phyloP scores from a whole-genome alignment of 2,888 invertebrate genomes.

The Apantesis nais region DNA sequence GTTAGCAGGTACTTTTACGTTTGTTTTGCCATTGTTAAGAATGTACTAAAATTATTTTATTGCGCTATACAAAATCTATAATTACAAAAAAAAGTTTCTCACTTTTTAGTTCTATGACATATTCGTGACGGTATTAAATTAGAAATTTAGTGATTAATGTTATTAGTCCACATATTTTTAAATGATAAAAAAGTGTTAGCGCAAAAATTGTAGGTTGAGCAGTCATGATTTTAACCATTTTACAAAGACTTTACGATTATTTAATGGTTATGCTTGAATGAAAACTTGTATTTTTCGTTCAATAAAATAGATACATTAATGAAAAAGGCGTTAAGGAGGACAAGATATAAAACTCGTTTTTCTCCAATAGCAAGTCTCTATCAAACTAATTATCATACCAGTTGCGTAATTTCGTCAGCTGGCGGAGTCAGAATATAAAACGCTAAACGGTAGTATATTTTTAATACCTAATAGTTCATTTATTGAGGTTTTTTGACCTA shows the following conservation, averaged over 20 bases:
- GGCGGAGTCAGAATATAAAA: background rate
- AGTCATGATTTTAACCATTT: background rate
- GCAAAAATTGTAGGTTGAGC: background rate
- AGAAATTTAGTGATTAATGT: no score
- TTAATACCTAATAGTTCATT: background rate
- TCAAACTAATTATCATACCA: slow-evolving; percentile 1
- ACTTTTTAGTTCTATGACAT: background rate
- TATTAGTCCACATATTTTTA: no score
- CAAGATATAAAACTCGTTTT: background rate
- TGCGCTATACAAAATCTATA: background rate
- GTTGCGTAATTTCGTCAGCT: slow-evolving; percentile 1
- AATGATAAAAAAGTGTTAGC: no score
- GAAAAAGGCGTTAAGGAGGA: background rate
- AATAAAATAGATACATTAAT: background rate
- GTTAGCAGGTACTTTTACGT: background rate
- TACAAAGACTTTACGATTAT: background rate
- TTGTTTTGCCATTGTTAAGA: background rate
- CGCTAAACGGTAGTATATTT: background rate
- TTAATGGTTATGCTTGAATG: background rate
- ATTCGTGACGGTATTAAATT: no score
- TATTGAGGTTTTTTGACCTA: background rate
- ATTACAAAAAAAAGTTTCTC: background rate
- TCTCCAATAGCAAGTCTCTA: background rate
- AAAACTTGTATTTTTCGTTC: background rate
- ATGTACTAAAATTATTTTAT: background rate